Evolutionary conservation across 1,140 invertebrate species (phyloP).

Genomic region (Metopolophium dirhodum): DNA sequence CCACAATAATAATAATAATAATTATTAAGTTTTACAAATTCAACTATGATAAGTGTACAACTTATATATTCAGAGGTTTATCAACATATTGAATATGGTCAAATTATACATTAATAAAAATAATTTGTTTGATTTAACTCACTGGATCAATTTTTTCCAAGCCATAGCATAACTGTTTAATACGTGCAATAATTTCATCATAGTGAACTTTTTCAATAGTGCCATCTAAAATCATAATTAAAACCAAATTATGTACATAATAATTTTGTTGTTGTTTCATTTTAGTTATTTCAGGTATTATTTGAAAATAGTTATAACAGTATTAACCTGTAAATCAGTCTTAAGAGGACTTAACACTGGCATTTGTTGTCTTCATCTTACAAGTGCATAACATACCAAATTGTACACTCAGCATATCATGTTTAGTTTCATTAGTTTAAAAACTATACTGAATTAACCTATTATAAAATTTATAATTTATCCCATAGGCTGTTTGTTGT

Average conservation of each 20-base stretch:
- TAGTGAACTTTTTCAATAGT: slow-evolving; percentile 91
- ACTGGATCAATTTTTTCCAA: slow-evolving; percentile 96
- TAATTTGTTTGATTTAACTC: slow-evolving; percentile 63
- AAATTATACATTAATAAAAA: background rate
- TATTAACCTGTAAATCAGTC: background rate
- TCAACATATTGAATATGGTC: background rate
- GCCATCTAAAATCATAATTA: slow-evolving; percentile 72
- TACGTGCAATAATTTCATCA: slow-evolving; percentile 97
- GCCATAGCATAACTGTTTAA: slow-evolving; percentile 94
- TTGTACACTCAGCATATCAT: too few relatives aligned
- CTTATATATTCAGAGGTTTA: background rate
- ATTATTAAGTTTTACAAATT: background rate
- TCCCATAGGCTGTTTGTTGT: too few relatives aligned
- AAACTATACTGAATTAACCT: too few relatives aligned
- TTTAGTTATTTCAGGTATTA: background rate
- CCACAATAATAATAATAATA: background rate
- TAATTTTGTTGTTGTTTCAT: background rate
- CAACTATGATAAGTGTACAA: background rate
- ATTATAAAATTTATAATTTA: too few relatives aligned
- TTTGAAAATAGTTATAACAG: background rate
- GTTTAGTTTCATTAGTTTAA: too few relatives aligned
- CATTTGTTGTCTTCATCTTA: too few relatives aligned
- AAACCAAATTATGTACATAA: background rate
- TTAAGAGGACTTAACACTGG: too few relatives aligned
- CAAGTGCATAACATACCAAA: too few relatives aligned